Evolutionary conservation across 2,797 vertebrate genomes (phyloP), one percentile per base, ranked within the genome.

Genomic region (Xenentodon cancila): DNA sequence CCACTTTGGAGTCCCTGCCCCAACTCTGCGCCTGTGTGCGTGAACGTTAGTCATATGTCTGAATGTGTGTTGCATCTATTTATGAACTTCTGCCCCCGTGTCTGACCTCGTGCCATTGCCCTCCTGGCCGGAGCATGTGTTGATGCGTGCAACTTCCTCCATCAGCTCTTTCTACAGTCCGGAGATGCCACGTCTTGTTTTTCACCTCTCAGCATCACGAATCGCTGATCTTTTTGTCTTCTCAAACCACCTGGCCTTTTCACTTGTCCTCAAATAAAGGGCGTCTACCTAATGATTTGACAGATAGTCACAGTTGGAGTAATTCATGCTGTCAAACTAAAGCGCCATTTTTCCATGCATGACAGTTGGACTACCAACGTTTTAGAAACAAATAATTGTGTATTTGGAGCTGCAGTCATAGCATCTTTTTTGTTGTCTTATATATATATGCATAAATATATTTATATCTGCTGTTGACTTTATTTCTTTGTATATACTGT

Each of bases 31-130:
- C 5, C 17, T 56, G 58, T 15, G 37, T 40, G 37, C 16, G 37
- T 40, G 37, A 37, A 64, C 54, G 52, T 53, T 59, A 72, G 51
- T 76, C 75, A 62, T 45, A 48, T 7, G 3, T 75, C 42, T 20
- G 17, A 61, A 59, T 67, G 79, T 74, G 64, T 34, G 47, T 64
- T 56, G 58, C 19, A 51, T 78, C 82, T 84, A 90, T 89, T 89
- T 84, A 52, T 78, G 75, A 64, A 63, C 19, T 15, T 60, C 51
- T 73, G 52, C 81, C 78, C 60, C 62, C 4, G 0, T 37, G 45
- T 12, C 27, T 71, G 80, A 86, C 78, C 79, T 34, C 52, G 2
- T 37, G 56, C 63, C 50, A 40, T 58, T 60, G 20, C 32, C 22
- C 75, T 67, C 18, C 21, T 42, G 53, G 47, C 44, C 50, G 42